Evolutionary conservation across 92 coral and sea anemone species (phyloP).

Genomic region (Palythoa grandiflora): DNA sequence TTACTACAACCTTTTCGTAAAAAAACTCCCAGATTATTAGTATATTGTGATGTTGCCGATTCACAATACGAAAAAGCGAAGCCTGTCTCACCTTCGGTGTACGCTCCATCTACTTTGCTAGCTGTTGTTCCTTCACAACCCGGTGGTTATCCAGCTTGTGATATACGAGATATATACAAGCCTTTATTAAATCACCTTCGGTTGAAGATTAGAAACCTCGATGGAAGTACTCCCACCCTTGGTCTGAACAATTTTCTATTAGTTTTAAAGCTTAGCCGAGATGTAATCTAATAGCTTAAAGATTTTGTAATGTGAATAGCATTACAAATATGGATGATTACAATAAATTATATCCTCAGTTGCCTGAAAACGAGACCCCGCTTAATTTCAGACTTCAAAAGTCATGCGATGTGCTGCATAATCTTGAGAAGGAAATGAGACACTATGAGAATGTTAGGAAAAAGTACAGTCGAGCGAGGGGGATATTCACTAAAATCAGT

Average conservation of each 20-base stretch:
- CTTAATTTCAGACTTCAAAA: conserved; percentile 57
- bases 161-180: too few species aligned
- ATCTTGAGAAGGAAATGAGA: conserved; percentile 58
- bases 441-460: conserved; percentile 65
- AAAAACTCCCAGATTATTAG: too few species aligned
- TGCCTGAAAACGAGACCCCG: conserved; percentile 41
- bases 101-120: neutral
- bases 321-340: neutral
- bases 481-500: conserved; percentile 47
- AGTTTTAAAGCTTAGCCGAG: too few species aligned
- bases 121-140: neutral
- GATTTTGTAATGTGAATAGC: neutral
- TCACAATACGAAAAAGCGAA: too few species aligned
- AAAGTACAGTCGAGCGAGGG: conserved; percentile 57
- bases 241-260: too few species aligned
- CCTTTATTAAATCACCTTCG: too few species aligned
- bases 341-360: conserved; percentile 5
- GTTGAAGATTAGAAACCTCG: too few species aligned
- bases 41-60: too few species aligned
- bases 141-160: neutral
- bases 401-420: conserved; percentile 47
- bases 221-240: too few species aligned
- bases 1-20: too few species aligned
- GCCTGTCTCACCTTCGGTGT: too few species aligned
- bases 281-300: neutral